Evolutionary conservation across 2,797 vertebrate species (phyloP).

Genomic region (Galaxias olidus): DNA sequence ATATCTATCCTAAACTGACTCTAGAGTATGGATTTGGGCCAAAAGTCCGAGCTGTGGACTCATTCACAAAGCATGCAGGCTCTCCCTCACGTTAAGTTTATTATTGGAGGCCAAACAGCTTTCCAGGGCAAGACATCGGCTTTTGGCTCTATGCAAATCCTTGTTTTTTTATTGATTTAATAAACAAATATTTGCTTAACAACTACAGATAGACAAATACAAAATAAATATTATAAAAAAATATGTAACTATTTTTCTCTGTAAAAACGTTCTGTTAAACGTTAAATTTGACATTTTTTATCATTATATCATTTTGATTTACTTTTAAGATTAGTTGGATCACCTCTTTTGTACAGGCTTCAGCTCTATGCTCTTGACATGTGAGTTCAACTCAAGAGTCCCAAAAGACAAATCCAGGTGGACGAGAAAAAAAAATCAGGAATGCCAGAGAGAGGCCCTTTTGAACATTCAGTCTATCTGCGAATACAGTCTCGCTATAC

Average conservation of each 20-base stretch:
- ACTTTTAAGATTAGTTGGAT: too few species aligned
- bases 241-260: background rate
- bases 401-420: constrained; percentile 52
- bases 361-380: constrained; percentile 1
- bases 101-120: constrained; percentile 10
- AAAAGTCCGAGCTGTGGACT: constrained; percentile 44
- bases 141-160: background rate
- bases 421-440: constrained; percentile 44
- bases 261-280: too few species aligned
- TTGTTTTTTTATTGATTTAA: background rate
- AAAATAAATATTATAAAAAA: background rate
- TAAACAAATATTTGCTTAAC: background rate
- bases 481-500: constrained; percentile 25
- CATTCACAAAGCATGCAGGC: constrained; percentile 57
- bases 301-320: too few species aligned
- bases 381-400: constrained; percentile 33
- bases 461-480: constrained; percentile 48
- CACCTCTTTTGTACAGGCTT: too few species aligned
- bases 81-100: constrained; percentile 37
- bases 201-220: background rate
- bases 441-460: constrained; percentile 61
- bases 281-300: too few species aligned
- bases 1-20: constrained; percentile 26
- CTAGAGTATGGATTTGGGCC: constrained; percentile 43
- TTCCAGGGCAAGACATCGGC: too few species aligned